phyloP scores from a whole-genome alignment of 2,888 invertebrate species.

The Drosophila tripunctata region DNA sequence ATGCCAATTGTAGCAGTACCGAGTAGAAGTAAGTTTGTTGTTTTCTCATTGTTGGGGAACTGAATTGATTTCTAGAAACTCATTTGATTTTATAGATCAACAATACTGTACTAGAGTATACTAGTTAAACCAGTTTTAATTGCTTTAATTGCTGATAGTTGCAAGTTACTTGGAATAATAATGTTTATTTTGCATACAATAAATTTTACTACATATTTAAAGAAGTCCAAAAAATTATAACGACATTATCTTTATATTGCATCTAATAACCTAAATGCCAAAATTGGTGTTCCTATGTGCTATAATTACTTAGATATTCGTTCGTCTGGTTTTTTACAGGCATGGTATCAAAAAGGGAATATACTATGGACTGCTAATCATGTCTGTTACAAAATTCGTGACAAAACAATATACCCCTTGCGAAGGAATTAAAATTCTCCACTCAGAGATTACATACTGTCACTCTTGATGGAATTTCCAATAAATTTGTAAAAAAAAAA shows the following conservation, averaged over 20 bases:
- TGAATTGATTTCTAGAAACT: neutral
- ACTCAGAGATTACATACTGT: neutral
- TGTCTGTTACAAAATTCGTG: no score
- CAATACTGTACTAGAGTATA: neutral
- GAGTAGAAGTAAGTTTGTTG: neutral
- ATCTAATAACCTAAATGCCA: no score
- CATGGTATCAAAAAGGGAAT: no score
- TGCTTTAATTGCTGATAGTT: neutral
- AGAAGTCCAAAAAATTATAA: no score
- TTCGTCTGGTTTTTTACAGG: no score
- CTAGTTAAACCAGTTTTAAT: slow-evolving; percentile 14
- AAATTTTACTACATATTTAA: no score
- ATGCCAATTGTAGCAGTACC: slow-evolving; percentile 2
- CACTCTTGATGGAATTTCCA: neutral
- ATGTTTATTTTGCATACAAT: neutral
- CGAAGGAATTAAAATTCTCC: neutral
- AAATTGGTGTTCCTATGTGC: no score
- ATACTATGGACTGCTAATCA: no score
- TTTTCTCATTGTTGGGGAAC: neutral
- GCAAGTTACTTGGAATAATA: neutral
- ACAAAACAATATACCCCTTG: no score
- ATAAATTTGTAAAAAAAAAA: no score
- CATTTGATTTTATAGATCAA: neutral
- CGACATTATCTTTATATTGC: no score
- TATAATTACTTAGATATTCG: no score